phyloP scores from a whole-genome alignment of 1,140 invertebrate genomes.

The Hesperophylax magnus region DNA sequence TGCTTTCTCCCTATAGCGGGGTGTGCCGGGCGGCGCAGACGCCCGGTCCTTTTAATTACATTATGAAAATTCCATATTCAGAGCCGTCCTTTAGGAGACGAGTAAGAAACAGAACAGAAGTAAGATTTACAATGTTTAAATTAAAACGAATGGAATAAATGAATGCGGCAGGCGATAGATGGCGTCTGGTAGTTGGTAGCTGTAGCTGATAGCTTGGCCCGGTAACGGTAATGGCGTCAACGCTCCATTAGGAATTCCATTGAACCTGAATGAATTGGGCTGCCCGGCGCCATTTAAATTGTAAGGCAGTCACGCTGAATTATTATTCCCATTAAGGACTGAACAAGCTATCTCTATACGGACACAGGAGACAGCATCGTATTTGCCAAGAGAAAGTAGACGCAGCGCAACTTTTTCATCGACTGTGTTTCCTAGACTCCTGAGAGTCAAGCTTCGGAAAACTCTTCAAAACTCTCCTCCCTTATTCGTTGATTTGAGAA shows the following conservation, averaged over 20 bases:
- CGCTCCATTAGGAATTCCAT: conserved; percentile 57
- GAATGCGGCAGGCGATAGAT: conserved; percentile 50
- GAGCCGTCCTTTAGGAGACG: conserved; percentile 22
- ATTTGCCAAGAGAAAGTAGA: conserved; percentile 15
- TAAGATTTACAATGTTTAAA: conserved; percentile 54
- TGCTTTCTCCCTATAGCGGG: neutral
- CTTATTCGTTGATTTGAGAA: conserved; percentile 7
- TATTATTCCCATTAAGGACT: conserved; percentile 54
- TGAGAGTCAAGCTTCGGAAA: neutral
- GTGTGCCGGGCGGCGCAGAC: neutral
- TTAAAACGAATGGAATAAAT: conserved; percentile 56
- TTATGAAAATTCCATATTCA: conserved; percentile 53
- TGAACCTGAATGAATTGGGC: conserved; percentile 57
- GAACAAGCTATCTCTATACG: conserved; percentile 43
- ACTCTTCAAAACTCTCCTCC: neutral
- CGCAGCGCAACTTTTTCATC: conserved; percentile 22
- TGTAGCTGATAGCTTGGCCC: conserved; percentile 23
- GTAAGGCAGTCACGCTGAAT: conserved; percentile 51
- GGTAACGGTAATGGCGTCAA: conserved; percentile 55
- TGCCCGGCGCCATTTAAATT: conserved; percentile 55
- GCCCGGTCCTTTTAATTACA: conserved; percentile 45
- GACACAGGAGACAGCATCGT: conserved; percentile 18
- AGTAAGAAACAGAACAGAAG: conserved; percentile 23
- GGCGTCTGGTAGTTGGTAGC: conserved; percentile 12
- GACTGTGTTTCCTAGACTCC: neutral